Conservation (phyloP, 2,113 vertebrate genomes). For the Trichechus manatus region DNA sequence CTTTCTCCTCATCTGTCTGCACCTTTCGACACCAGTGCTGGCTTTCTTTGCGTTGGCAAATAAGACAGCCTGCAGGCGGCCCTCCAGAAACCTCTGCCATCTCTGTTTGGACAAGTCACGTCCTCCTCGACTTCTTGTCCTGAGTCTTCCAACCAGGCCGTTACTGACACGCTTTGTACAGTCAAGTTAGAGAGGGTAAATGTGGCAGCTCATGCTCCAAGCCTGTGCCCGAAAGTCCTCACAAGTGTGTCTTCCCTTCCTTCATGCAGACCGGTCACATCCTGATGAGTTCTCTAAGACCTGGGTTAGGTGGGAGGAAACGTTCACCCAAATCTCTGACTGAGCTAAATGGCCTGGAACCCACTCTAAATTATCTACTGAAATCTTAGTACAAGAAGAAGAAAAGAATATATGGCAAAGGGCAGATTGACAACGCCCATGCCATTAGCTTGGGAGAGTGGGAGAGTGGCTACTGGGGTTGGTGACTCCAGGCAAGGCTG, state of each 20-base stretch:
- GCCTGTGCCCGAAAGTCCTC: not conserved
- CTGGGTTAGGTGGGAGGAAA: constrained; percentile 50
- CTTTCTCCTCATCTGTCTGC: not conserved
- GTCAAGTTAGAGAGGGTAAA: not conserved
- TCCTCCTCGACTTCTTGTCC: not conserved
- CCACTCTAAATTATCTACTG: constrained; percentile 38
- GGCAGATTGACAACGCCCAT: not conserved
- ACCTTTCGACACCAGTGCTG: not conserved
- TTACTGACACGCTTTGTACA: not conserved
- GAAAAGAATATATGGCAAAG: constrained; percentile 77
- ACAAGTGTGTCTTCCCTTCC: not conserved
- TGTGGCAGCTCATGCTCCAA: not conserved
- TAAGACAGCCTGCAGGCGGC: fast-evolving
- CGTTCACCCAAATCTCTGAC: constrained; percentile 59
- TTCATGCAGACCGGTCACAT: not conserved
- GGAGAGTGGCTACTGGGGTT: not conserved
- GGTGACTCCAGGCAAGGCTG: not conserved
- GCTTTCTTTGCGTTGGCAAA: not conserved
- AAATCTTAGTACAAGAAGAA: constrained; percentile 64
- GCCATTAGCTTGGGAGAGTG: not conserved
- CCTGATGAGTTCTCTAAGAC: constrained; percentile 63
- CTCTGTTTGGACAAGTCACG: not conserved
- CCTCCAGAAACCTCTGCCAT: not conserved
- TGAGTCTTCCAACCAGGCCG: constrained; percentile 55
- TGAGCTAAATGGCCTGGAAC: constrained; percentile 53